Base-by-base conservation (phyloP, 2,888 invertebrate genomes). In the Tachina lurida region DNA sequence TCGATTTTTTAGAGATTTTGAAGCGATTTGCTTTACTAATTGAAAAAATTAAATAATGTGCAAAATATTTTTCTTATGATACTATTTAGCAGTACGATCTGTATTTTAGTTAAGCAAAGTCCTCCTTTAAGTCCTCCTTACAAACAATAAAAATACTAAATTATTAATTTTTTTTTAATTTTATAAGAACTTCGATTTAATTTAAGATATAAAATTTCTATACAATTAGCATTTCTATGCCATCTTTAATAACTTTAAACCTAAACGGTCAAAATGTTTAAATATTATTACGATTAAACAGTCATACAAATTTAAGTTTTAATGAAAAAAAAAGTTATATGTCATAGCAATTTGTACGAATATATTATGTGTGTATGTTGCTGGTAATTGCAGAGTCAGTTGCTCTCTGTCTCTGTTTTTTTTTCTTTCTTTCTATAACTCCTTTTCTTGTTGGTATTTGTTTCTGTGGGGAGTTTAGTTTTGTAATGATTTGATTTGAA, bases 401-500 rank as follows among this genome's bases (percentile, higher is more conserved):
- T 58, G 45, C 19, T 45, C 52, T 49, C 47, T 15, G 9, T 22
- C 22, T 22, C 12, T 45, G n/a, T 9, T 2, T 15, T 3, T n/a
- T 62, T n/a, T 19, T 45, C n/a, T 12, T 4, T 19, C 3, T 62
- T 19, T 19, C 43, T 58, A 13, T 15, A 3, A 3, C 39, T n/a
- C 8, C 10, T n/a, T 60, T 4, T 31, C 39, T 22, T 60, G 41
- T 43, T 73, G 60, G 12, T 9, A 45, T 47, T 78, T 63, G 22
- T 22, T 58, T 31, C 45, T 58, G 39, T 31, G 31, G 52, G 19
- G 75, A 76, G 60, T 77, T 90, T 90, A 90, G 89, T 89, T 90
- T 89, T 88, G 91, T 89, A 90, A 90, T 91, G 91, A 91, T 91
- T 91, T 91, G 90, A 91, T 90, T 91, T 91, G 89, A 90, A 91